Conservation (phyloP, 2,797 vertebrate species). For the Spinus pinus region DNA sequence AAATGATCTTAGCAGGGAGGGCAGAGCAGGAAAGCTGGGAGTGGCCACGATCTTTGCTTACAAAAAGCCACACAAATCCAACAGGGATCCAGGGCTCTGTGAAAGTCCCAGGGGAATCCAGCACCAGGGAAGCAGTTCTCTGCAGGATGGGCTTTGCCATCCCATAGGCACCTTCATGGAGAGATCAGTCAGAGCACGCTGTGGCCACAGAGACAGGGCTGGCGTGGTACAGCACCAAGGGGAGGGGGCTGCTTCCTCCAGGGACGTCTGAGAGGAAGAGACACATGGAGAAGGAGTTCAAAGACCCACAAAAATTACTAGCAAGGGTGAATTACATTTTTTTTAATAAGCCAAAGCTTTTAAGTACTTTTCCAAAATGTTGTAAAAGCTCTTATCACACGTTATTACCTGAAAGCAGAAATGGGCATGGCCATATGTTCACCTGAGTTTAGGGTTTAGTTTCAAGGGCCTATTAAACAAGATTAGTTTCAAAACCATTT, state of each 20-base stretch:
- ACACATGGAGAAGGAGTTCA: not conserved
- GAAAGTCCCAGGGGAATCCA: not conserved
- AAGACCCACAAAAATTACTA: constrained; percentile 8
- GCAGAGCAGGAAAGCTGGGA: not conserved
- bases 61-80: not conserved
- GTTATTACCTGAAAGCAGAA: constrained; percentile 11
- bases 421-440: not conserved
- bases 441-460: constrained; percentile 41
- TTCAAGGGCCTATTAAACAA: constrained; percentile 64
- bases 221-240: not conserved
- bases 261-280: not conserved
- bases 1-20: not conserved
- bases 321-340: not conserved
- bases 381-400: constrained; percentile 1
- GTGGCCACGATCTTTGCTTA: not conserved
- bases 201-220: not conserved
- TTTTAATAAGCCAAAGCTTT: constrained; percentile 19
- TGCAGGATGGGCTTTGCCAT: not conserved
- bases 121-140: not conserved
- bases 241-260: not conserved
- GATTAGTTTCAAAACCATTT: constrained; percentile 41
- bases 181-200: not conserved
- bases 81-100: not conserved
- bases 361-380: constrained; percentile 29
- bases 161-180: not conserved